These are phyloP conservation scores for Colistium nudipinnis DNA, from an alignment of 2,113 vertebrate species.

Conservation along the genomic window DNA sequence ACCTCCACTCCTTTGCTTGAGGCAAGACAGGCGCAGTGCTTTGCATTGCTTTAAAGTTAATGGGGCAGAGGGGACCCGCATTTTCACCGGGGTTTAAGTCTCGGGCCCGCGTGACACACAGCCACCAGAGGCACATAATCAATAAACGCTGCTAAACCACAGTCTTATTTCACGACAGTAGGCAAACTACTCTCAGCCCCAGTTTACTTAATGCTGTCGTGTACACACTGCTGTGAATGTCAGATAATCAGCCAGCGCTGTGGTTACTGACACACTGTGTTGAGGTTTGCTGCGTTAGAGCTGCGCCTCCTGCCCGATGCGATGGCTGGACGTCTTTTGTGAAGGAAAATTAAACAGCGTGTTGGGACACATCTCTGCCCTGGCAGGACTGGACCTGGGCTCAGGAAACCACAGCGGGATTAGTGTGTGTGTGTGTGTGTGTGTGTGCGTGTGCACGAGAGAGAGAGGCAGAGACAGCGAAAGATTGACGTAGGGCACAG, in stretches of 20 bases:
- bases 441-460: no score
- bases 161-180: conserved; percentile 15
- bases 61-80: conserved; percentile 2
- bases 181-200: conserved; percentile 39
- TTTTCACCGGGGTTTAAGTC: conserved; percentile 39
- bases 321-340: conserved; percentile 63
- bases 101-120: background rate
- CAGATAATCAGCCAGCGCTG: conserved; percentile 26
- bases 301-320: conserved; percentile 33
- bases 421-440: conserved; percentile 12
- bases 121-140: conserved; percentile 6
- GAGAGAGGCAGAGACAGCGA: background rate
- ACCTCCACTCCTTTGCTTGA: conserved; percentile 4
- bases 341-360: conserved; percentile 69
- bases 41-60: conserved; percentile 21
- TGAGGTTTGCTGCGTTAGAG: conserved; percentile 56
- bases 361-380: conserved; percentile 63
- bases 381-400: conserved; percentile 48
- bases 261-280: conserved; percentile 62
- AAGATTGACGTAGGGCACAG: background rate
- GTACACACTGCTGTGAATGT: conserved; percentile 37
- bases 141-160: background rate
- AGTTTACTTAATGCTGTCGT: conserved; percentile 34
- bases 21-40: conserved; percentile 49
- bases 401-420: conserved; percentile 34